Evolutionary conservation across 2,888 invertebrate species (phyloP).

Genomic region (Hermaeophaga mercurialis): DNA sequence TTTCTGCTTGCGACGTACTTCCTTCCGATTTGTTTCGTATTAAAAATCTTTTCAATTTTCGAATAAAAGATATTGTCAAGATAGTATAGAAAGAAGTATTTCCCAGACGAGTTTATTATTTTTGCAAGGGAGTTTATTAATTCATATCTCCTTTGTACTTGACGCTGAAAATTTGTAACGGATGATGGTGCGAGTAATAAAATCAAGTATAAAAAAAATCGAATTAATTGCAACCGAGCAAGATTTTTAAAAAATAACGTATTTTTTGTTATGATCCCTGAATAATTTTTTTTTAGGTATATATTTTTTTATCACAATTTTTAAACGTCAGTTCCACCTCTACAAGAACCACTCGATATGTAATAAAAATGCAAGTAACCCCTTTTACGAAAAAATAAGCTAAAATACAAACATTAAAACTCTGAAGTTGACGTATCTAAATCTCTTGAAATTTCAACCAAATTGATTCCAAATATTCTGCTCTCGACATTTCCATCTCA

Average conservation of each 20-base stretch:
- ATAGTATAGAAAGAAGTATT: slow-evolving; percentile 10
- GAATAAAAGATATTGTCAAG: slow-evolving; percentile 28
- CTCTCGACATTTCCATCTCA: background rate
- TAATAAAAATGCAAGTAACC: background rate
- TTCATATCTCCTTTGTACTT: slow-evolving; percentile 16
- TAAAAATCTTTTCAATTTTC: slow-evolving; percentile 39
- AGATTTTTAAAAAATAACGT: too few species aligned
- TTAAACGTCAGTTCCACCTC: too few species aligned
- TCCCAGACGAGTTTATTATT: slow-evolving; percentile 14
- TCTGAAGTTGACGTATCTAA: background rate
- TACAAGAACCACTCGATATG: background rate
- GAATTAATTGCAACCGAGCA: too few species aligned
- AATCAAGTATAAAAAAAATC: too few species aligned
- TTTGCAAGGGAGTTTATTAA: slow-evolving; percentile 18
- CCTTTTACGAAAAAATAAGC: background rate
- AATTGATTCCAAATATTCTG: slow-evolving; percentile 1
- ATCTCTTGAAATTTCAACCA: background rate
- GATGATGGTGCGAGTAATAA: too few species aligned
- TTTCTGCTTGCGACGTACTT: slow-evolving; percentile 44
- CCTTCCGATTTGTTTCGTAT: slow-evolving; percentile 48
- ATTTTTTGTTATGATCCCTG: too few species aligned
- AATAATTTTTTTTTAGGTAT: too few species aligned
- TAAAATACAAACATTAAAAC: background rate
- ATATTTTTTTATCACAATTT: too few species aligned
- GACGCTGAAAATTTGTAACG: background rate